Base-by-base conservation (phyloP, 2,113 vertebrate species). In the Panthera leo region DNA sequence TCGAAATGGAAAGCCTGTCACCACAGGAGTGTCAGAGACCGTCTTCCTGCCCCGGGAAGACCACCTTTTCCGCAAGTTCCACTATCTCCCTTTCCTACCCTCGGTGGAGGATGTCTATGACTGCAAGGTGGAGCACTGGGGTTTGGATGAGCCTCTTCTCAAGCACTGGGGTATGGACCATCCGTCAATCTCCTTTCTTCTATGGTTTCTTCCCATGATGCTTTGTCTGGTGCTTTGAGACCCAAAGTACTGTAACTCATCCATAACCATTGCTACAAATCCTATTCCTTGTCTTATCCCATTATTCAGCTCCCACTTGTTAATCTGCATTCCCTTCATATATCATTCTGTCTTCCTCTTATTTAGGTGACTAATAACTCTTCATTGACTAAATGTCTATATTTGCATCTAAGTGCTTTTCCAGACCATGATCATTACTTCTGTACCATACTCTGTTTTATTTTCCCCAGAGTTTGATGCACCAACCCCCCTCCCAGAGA, bases 1-100 rank as follows among this genome's bases (percentile, higher is more conserved):
- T 89, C 98, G 67, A 42, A 99, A 99, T 1, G 95, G 83, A 8
- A 7, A 92, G n/a, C 98, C 97, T 6, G 96, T 99, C 75, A 98
- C 98, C 0, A 94, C 75, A 0, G 98, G 97, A 45, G 68, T 91
- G 5, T 98, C 96, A 34, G 94, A 97, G 51, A 99, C 98, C 0
- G 88, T 96, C 68, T 99, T 98, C 25, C 98, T 97, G 8, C 93
- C 86, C 13, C 98, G 98, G 23, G 12, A 86, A 0, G 98, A 99
- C 12, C 31, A 95, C 0, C 83, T 98, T 80, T 99, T 98, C 96
- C 93, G 97, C 83, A 98, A 98, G 67, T 98, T 98, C 94, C 73
- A 97, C 91, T 98, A 98, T 39, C 98, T 98, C 61, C 67, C 97
- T 89, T 98, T 98, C 68, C 7, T 98, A 71, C 98, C 98, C n/a